Conservation (phyloP, 2,888 invertebrate genomes). For the Stratiomys singularior region DNA sequence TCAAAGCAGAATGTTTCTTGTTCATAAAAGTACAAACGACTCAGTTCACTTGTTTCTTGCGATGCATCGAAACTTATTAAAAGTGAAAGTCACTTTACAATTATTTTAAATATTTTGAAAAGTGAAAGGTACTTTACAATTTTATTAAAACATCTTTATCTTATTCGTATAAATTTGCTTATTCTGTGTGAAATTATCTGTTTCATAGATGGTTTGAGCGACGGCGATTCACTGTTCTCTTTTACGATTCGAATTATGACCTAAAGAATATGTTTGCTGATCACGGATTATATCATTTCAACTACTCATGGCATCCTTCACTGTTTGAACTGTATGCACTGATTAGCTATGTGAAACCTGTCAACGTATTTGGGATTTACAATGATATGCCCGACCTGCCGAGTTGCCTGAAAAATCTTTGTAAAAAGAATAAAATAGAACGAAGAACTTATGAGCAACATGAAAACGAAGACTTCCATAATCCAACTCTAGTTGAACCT, state of each 20-base stretch:
- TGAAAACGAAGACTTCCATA: too few relatives aligned
- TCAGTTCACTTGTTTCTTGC: too few relatives aligned
- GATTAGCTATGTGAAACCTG: conserved; percentile 16
- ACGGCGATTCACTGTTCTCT: conserved; percentile 16
- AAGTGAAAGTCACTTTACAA: too few relatives aligned
- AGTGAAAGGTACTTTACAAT: too few relatives aligned
- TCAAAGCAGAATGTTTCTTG: too few relatives aligned
- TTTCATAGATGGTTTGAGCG: not conserved
- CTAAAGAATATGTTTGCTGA: not conserved
- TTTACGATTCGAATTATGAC: conserved; percentile 6
- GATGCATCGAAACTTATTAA: too few relatives aligned
- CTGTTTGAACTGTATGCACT: conserved; percentile 22
- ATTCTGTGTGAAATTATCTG: not conserved
- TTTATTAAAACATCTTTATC: too few relatives aligned
- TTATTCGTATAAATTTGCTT: too few relatives aligned
- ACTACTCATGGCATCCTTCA: conserved; percentile 40
- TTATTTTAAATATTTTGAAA: too few relatives aligned
- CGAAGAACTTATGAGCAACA: too few relatives aligned
- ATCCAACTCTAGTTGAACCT: not conserved
- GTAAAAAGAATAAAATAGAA: too few relatives aligned
- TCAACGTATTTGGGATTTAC: not conserved
- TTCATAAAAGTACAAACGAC: too few relatives aligned
- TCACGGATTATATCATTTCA: not conserved
- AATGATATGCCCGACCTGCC: conserved; percentile 12
- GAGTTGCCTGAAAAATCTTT: not conserved